A percentile compares a stretch with the other conserved stretches of the same genome.
These are phyloP conservation scores for Cepaea hortensis DNA, from an alignment of 2,888 invertebrate species.

Conservation along the genomic window DNA sequence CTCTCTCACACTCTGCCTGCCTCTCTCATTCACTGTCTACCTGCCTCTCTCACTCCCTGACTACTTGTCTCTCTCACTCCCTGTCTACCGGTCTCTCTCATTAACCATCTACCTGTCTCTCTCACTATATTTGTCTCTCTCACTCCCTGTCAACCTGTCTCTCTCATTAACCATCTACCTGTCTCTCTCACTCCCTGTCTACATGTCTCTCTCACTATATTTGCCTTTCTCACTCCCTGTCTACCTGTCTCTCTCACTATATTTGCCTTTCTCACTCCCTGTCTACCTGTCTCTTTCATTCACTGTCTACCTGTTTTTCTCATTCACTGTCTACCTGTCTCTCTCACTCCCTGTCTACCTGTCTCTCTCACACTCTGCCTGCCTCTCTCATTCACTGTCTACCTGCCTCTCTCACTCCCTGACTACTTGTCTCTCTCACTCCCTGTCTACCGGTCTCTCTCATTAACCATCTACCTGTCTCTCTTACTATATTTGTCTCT, in stretches of 20 bases:
- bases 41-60: not conserved
- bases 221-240: too few species aligned
- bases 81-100: too few species aligned
- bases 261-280: too few species aligned
- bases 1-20: not conserved
- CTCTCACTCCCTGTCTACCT: conserved; percentile 1
- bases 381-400: not conserved
- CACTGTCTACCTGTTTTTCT: too few species aligned
- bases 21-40: not conserved
- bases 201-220: too few species aligned
- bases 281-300: too few species aligned
- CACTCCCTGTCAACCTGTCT: not conserved
- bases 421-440: not conserved
- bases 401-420: not conserved
- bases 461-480: not conserved
- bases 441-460: not conserved
- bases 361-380: not conserved
- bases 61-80: not conserved
- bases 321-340: too few species aligned
- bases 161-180: too few species aligned
- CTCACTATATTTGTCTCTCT: too few species aligned
- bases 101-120: too few species aligned
- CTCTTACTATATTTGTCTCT: not conserved
- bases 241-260: too few species aligned
- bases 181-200: too few species aligned